Evolutionary conservation across 2,797 vertebrate genomes (phyloP), one percentile per base, ranked within the genome.

Genomic region (Lycodopsis pacificus): DNA sequence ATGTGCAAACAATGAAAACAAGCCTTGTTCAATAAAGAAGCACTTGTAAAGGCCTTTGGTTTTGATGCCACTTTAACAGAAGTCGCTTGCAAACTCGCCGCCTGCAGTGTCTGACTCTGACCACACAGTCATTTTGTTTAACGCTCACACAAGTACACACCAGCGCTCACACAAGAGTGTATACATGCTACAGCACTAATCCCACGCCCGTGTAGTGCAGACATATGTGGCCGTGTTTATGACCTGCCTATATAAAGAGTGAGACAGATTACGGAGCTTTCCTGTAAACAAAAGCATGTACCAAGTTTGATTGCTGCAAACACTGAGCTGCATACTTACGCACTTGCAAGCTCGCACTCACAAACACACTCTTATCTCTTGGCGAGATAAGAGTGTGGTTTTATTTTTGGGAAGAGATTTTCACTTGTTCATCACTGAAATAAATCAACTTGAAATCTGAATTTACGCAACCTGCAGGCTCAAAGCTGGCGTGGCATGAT

Each of bases 211-310:
- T 75, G 75, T 38, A 51, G 67, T 38, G 11, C 71, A 79, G 80
- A 89, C 81, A 77, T 83, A 78, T 81, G 82, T 70, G 82, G 81
- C 30, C 62, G 62, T 79, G 72, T 91, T 92, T 90, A 87, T 84
- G 84, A 36, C 73, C 73, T 72, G 59, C 77, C 74, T 86, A 78
- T 78, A 85, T 90, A 88, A 87, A 88, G 82, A 85, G 54, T 22
- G 65, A 84, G 84, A 75, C 80, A 58, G 68, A 86, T 89, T 80
- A 84, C 76, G 72, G 62, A 46, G 66, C 72, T 80, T 91, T 89
- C 74, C 81, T 88, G 83, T 91, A 89, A 92, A 91, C 88, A 88
- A 89, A 85, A 77, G 81, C 84, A 83, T 91, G 89, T 82, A 90
- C 90, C 81, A 90, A 82, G 40, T 91, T 81, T 74, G 87, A 89